Conservation (phyloP, 2,797 vertebrate genomes). For the Poeciliopsis gracilis region DNA sequence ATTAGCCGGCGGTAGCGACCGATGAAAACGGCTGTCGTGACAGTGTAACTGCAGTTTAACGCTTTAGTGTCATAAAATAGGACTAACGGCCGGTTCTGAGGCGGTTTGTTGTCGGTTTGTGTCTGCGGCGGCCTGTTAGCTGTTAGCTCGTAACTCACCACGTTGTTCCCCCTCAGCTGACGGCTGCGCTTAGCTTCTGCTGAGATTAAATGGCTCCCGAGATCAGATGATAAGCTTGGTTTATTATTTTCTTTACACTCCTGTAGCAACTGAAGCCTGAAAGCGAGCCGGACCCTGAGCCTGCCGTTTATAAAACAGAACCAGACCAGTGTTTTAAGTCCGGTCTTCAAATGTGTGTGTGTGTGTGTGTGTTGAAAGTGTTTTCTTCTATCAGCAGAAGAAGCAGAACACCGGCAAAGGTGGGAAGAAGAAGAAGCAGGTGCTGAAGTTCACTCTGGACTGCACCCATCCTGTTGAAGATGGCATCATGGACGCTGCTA, state of each 20-base stretch:
- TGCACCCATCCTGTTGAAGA: conserved; percentile 97
- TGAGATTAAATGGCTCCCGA: not conserved
- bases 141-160: conserved; percentile 36
- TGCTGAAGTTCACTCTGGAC: conserved; percentile 93
- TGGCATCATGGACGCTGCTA: conserved; percentile 97
- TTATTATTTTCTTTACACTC: not conserved
- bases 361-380: not conserved
- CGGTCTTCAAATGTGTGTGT: not conserved
- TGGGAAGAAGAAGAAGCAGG: conserved; percentile 96
- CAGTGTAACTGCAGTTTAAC: accelerated
- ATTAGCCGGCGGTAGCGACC: accelerated
- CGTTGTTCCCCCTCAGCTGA: conserved; percentile 29
- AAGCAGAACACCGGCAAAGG: conserved; percentile 79
- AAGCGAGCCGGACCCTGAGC: not conserved
- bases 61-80: accelerated
- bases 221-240: not conserved
- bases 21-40: accelerated
- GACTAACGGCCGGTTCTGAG: accelerated
- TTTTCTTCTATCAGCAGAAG: conserved; percentile 42
- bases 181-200: not conserved
- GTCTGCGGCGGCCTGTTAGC: conserved; percentile 26
- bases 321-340: not conserved
- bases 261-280: not conserved
- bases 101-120: not conserved
- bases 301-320: not conserved